Conservation (phyloP, 1,140 invertebrate genomes). For the Trichomalopsis sarcophagae region DNA sequence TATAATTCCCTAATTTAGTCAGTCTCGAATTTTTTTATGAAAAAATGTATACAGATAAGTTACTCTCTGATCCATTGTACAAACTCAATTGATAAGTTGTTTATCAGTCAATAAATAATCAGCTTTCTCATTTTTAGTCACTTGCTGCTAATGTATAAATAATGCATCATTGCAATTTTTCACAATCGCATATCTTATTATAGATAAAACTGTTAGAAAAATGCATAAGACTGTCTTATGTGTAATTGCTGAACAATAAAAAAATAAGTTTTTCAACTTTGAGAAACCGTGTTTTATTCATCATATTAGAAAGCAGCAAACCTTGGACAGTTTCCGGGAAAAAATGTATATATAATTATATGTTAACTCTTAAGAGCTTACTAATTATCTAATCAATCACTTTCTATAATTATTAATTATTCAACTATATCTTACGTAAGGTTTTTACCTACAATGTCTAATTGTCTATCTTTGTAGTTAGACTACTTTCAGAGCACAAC, state of each 20-base stretch:
- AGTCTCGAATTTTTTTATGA: not conserved
- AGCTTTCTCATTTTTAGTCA: slow-evolving; percentile 4
- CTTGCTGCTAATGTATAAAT: not conserved
- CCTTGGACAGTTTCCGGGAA: slow-evolving; percentile 11
- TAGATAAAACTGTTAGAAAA: slow-evolving; percentile 6
- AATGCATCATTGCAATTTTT: not conserved
- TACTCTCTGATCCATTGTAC: not conserved
- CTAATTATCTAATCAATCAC: slow-evolving; percentile 35
- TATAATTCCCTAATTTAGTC: not conserved
- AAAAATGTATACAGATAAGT: too few relatives aligned
- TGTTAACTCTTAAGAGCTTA: not conserved
- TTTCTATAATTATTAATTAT: slow-evolving; percentile 54
- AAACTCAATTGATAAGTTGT: not conserved
- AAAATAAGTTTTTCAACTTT: slow-evolving; percentile 13
- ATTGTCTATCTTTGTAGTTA: not conserved
- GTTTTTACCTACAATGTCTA: not conserved
- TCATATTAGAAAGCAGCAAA: not conserved
- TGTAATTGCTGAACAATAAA: slow-evolving; percentile 13
- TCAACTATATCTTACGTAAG: slow-evolving; percentile 5
- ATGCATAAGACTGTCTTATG: slow-evolving; percentile 15
- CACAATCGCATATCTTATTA: not conserved
- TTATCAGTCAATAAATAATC: slow-evolving; percentile 25
- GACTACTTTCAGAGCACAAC: not conserved
- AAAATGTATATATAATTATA: slow-evolving; percentile 11
- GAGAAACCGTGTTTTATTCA: not conserved